Conservation (phyloP, 2,113 vertebrate genomes). For the Semicossyphus pulcher region DNA sequence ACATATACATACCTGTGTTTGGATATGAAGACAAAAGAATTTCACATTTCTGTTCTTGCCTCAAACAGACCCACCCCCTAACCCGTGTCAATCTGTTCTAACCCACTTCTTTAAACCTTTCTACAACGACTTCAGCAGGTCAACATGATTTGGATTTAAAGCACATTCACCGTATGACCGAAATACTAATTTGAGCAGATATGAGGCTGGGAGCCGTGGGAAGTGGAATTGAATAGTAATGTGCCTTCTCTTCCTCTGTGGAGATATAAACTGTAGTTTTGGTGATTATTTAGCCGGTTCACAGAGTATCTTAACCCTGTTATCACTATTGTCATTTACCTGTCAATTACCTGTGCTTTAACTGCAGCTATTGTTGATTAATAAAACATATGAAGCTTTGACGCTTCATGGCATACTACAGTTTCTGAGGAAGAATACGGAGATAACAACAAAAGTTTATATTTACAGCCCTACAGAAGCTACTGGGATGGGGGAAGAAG, state of each 20-base stretch:
- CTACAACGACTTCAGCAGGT: slow-evolving; percentile 49
- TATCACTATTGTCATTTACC: background rate
- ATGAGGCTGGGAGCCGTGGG: background rate
- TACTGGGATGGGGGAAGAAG: slow-evolving; percentile 11
- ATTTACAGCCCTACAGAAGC: slow-evolving; percentile 60
- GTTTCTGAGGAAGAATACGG: slow-evolving; percentile 18
- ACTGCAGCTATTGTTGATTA: background rate
- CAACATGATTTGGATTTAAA: slow-evolving; percentile 23
- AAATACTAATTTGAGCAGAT: slow-evolving; percentile 22
- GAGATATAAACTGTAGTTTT: background rate
- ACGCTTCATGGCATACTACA: background rate
- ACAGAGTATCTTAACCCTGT: slow-evolving; percentile 41
- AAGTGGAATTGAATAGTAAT: slow-evolving; percentile 10
- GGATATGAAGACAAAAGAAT: slow-evolving; percentile 65
- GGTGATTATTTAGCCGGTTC: slow-evolving; percentile 8
- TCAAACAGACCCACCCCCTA: slow-evolving; percentile 36
- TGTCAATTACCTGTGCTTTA: background rate
- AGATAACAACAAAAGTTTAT: slow-evolving; percentile 52
- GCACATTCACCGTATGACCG: slow-evolving; percentile 7
- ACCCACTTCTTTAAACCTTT: slow-evolving; percentile 50
- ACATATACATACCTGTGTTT: slow-evolving; percentile 66
- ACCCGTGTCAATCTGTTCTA: slow-evolving; percentile 52
- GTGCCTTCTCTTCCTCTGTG: background rate
- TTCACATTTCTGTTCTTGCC: slow-evolving; percentile 45
- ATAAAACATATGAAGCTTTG: slow-evolving; percentile 4